A percentile compares a stretch with the other conserved stretches of the same genome.
These are phyloP conservation scores for Drosophila pseudoananassae DNA, from an alignment of 1,140 invertebrate species.

Conservation along the genomic window DNA sequence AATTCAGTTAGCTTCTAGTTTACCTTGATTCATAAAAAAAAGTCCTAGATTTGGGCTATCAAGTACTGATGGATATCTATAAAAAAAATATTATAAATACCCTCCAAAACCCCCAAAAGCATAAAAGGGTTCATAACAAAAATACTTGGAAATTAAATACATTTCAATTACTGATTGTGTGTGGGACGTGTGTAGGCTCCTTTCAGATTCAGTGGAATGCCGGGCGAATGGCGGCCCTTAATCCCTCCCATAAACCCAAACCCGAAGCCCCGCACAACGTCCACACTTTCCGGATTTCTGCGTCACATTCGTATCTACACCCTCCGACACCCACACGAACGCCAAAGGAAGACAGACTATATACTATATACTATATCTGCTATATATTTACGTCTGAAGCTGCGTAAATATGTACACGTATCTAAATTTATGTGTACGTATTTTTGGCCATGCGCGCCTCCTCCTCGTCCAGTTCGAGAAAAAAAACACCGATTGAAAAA, in stretches of 20 bases:
- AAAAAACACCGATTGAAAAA: constrained; percentile 18
- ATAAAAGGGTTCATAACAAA: background rate
- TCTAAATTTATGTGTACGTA: constrained; percentile 59
- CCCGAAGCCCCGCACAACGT: background rate
- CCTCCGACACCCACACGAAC: constrained; percentile 18
- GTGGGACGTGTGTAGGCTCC: background rate
- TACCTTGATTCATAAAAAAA: too few species aligned
- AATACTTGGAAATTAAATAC: background rate
- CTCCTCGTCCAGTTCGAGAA: constrained; percentile 8
- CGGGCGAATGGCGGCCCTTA: background rate
- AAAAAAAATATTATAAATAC: too few species aligned
- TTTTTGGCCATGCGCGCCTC: constrained; percentile 63
- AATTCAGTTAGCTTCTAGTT: too few species aligned
- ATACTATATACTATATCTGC: background rate
- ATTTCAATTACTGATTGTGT: background rate
- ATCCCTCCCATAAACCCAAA: background rate
- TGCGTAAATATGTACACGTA: constrained; percentile 39
- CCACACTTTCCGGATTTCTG: background rate
- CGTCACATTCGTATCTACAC: constrained; percentile 2
- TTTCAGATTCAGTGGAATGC: background rate
- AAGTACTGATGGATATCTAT: too few species aligned
- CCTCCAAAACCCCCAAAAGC: background rate
- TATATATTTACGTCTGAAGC: constrained; percentile 3
- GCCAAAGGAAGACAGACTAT: constrained; percentile 6
- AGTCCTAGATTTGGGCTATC: too few species aligned